Base-by-base conservation (phyloP, 2,113 vertebrate species). In the Zosterops hypoxanthus region DNA sequence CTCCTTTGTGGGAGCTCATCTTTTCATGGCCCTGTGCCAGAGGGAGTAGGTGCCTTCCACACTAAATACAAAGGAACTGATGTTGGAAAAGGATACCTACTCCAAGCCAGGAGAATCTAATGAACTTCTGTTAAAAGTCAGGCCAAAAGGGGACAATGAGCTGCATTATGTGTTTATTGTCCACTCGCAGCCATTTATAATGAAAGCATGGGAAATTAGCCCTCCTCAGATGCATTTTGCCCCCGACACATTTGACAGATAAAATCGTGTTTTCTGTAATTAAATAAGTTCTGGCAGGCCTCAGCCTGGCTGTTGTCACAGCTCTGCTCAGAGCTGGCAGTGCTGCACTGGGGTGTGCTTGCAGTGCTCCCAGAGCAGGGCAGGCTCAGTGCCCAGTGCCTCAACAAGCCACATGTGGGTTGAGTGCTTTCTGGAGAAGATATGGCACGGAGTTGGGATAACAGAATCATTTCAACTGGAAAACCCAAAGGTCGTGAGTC, bases 1-100 rank as follows among this genome's bases (percentile, higher is more conserved):
- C 76, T 96, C 72, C 76, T 95, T 94, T 95, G 92, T 86, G 57
- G 52, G 64, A 88, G 57, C 49, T 88, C 75, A 36, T 81, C 92
- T 83, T 96, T 90, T 90, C 79, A 78, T 17, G 95, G 88, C 66
- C 53, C n/a, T 19, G 59, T 83, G 85, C 92, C 68, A 88, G 82
- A 90, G 52, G 0, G 0, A n/a, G 78, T 39, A 65, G 82, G 34
- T 91, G 59, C 75, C 46, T 90, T 77, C 61, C 90, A 63, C 10
- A 1, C 50, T 82, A 85, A 95, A 85, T 82, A 88, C 70, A 90
- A 94, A 88, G 91, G 81, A 80, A 77, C 9, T 46, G 52, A 70
- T 52, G 26, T 66, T 83, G 8, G 7, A 47, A 82, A 95, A 91
- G 68, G 63, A 36, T 47, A 8, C 9, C 22, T 1, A 3, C 66